Base-by-base conservation (phyloP, 2,797 vertebrate genomes). In the Enteromius thamalakanensis region DNA sequence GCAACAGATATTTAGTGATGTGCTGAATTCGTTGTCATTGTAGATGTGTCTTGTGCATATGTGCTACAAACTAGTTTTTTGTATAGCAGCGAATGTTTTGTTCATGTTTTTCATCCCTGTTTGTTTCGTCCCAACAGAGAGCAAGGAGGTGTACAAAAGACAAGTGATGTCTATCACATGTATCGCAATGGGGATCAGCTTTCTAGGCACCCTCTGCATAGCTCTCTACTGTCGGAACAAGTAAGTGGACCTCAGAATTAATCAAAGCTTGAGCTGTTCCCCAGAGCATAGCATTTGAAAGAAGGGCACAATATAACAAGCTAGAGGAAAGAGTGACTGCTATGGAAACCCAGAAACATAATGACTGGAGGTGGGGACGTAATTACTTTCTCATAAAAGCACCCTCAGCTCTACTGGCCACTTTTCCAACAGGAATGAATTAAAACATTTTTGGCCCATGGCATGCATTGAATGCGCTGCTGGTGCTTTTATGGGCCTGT, bases 211-310 rank as follows among this genome's bases (percentile, higher is more conserved):
- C 69, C 95, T 98, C 84, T 98, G 97, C 89, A 95, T 98, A 91
- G 96, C 95, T 1, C 97, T 99, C 91, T 99, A 99, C 96, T 98
- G 96, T 95, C 96, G 94, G 94, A 96, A 96, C 94, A 99, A 98
- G 98, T 99, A 94, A 91, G 94, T 87, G 6, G 7, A 53, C 53
- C 34, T 21, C 45, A 14, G 79, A 51, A 85, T 79, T 51, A 82
- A 1, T 2, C 70, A 86, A 75, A 86, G 76, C 55, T 47, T 51
- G 6, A 21, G 51, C 17, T 37, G 60, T 55, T 79, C 62, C 76
- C 12, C 15, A 82, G 68, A 70, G 70, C 40, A 21, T 53, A 51
- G 53, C 32, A 6, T 69, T 32, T 70, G 23, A 82, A 71, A 47
- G 40, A 83, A 23, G 65, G 51, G 23, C 23, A 69, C 62, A 70